A percentile compares a stretch with the other conserved stretches of the same genome.
Conservation (phyloP, 2,113 vertebrate genomes). For the Bagarius yarrelli region DNA sequence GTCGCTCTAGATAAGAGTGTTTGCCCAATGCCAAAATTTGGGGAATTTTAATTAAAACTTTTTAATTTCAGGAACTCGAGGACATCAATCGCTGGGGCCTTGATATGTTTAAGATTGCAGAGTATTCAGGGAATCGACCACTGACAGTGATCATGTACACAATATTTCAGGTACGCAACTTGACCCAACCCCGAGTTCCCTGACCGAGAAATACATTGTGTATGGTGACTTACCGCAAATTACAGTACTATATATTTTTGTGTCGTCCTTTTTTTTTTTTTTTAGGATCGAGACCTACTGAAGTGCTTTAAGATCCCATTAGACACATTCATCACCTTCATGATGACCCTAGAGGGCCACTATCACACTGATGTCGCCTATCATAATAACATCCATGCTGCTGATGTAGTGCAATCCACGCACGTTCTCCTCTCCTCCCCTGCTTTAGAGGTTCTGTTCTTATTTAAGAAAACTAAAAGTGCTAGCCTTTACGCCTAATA, state of each 20-base stretch:
- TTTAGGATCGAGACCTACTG: constrained; percentile 85
- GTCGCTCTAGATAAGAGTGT: too few relatives aligned
- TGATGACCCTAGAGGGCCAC: constrained; percentile 90
- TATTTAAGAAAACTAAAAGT: not conserved
- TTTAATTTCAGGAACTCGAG: constrained; percentile 78
- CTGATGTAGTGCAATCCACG: constrained; percentile 89
- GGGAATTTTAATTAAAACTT: not conserved
- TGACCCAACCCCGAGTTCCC: not conserved
- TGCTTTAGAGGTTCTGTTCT: constrained; percentile 77
- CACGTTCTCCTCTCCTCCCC: constrained; percentile 87
- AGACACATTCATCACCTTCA: constrained; percentile 84
- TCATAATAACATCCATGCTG: constrained; percentile 91
- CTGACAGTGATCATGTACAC: constrained; percentile 86
- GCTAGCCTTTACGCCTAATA: not conserved
- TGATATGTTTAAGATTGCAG: constrained; percentile 84
- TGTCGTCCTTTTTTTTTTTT: not conserved
- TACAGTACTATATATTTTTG: not conserved
- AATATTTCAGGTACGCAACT: constrained; percentile 84
- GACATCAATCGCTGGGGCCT: constrained; percentile 87
- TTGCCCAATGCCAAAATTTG: too few relatives aligned
- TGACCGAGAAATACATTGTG: too few relatives aligned
- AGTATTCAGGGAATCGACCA: constrained; percentile 84
- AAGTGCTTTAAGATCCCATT: constrained; percentile 86
- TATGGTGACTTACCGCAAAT: not conserved
- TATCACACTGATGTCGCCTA: constrained; percentile 86